Conservation (phyloP, 2,113 vertebrate species). For the Protomyctophum bolini region DNA sequence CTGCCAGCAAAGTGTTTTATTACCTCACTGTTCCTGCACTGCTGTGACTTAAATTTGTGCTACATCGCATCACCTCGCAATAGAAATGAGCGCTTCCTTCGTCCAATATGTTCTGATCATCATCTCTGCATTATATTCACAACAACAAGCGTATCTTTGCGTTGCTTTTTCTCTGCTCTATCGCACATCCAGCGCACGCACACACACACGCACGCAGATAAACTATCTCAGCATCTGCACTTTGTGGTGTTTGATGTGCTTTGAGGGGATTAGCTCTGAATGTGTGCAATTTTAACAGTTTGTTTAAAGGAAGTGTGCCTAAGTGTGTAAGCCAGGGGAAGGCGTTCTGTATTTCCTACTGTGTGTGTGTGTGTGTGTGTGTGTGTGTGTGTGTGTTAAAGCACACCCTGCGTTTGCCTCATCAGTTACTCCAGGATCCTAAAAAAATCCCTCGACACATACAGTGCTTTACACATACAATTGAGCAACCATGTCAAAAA, state of each 20-base stretch:
- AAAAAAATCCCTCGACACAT: too few species aligned
- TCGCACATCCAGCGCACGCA: conserved; percentile 40
- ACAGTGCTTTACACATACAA: too few species aligned
- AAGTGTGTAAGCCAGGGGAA: background rate
- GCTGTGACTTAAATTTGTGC: conserved; percentile 55
- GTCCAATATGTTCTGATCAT: conserved; percentile 50
- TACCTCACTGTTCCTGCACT: conserved; percentile 42
- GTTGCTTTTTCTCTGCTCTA: conserved; percentile 44
- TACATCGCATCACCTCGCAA: conserved; percentile 39
- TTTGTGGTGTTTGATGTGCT: conserved; percentile 15
- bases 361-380: conserved; percentile 3
- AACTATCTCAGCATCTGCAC: conserved; percentile 51
- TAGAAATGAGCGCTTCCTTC: conserved; percentile 60
- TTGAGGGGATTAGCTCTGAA: conserved; percentile 3
- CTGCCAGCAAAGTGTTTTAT: conserved; percentile 64
- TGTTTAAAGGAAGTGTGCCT: background rate
- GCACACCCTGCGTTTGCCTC: too few species aligned
- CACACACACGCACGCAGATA: background rate
- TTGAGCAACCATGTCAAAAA: too few species aligned
- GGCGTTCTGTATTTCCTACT: background rate
- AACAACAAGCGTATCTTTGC: conserved; percentile 56
- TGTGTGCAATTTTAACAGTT: conserved; percentile 1
- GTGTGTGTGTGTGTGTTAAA: too few species aligned
- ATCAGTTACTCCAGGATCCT: too few species aligned
- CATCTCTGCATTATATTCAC: conserved; percentile 40